Conservation (phyloP, 2,113 vertebrate genomes). For the Prinia subflava region DNA sequence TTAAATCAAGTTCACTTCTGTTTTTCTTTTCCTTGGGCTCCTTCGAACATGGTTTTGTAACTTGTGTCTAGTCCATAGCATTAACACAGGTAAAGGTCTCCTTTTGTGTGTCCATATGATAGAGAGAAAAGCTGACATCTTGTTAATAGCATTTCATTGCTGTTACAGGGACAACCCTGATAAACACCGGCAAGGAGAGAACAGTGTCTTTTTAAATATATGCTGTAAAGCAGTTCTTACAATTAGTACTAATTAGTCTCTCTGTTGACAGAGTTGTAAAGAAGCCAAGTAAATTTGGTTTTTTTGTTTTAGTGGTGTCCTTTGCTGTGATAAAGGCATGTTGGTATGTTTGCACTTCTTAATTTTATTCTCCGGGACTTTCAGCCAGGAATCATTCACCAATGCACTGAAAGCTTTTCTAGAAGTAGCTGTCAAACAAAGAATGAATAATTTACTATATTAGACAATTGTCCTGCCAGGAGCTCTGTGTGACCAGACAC, state of each 20-base stretch:
- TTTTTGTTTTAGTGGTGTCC: not conserved
- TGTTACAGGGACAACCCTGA: not conserved
- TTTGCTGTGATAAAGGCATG: not conserved
- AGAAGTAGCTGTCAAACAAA: not conserved
- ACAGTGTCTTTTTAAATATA: not conserved
- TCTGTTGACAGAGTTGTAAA: not conserved
- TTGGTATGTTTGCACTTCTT: not conserved
- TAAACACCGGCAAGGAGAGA: not conserved
- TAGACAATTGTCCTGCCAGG: not conserved
- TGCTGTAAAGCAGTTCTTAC: not conserved
- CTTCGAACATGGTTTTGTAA: not conserved
- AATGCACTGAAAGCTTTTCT: not conserved
- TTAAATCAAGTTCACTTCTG: not conserved
- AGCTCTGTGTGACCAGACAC: not conserved
- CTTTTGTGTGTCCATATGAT: not conserved
- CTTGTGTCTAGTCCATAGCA: not conserved
- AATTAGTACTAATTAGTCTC: not conserved
- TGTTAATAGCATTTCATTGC: not conserved
- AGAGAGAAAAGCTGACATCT: not conserved
- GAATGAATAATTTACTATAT: not conserved
- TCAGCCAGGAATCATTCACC: not conserved
- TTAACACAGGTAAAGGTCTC: not conserved
- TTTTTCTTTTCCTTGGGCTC: not conserved
- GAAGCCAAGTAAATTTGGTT: not conserved
- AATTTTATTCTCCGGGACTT: not conserved